These are phyloP conservation scores for Syrrhaptes paradoxus DNA, from an alignment of 2,113 vertebrate genomes.

Conservation along the genomic window DNA sequence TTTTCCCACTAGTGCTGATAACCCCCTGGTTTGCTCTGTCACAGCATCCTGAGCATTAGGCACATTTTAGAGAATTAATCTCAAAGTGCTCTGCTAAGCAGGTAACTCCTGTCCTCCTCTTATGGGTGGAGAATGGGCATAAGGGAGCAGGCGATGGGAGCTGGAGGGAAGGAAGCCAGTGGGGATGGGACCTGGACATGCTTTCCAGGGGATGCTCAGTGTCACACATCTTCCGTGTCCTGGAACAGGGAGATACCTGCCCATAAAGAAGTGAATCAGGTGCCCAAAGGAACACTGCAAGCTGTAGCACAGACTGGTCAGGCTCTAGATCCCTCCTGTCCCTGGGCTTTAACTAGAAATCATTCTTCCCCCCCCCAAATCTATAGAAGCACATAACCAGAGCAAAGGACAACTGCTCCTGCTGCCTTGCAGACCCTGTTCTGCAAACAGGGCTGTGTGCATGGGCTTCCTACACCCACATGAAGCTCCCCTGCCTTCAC, in stretches of 20 bases:
- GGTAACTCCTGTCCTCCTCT: background rate
- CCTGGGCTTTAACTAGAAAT: background rate
- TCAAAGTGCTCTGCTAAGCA: background rate
- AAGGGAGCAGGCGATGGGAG: background rate
- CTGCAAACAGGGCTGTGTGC: background rate
- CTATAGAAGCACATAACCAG: background rate
- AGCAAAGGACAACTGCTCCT: background rate
- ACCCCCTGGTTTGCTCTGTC: background rate
- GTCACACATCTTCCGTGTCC: background rate
- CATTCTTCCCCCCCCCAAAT: background rate
- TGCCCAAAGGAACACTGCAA: background rate
- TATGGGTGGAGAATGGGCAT: background rate
- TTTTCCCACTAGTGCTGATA: background rate
- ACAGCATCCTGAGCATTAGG: accelerated
- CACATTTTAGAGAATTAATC: background rate
- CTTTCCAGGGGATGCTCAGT: background rate
- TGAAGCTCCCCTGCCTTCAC: background rate
- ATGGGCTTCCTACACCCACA: background rate
- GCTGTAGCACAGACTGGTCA: background rate
- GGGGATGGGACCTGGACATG: background rate
- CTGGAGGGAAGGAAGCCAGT: accelerated
- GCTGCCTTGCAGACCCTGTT: background rate
- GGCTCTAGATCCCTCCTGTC: background rate
- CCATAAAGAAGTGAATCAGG: background rate
- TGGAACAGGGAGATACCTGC: accelerated